Base-by-base conservation (phyloP, 2,797 vertebrate species). In the Tamandua tetradactyla region DNA sequence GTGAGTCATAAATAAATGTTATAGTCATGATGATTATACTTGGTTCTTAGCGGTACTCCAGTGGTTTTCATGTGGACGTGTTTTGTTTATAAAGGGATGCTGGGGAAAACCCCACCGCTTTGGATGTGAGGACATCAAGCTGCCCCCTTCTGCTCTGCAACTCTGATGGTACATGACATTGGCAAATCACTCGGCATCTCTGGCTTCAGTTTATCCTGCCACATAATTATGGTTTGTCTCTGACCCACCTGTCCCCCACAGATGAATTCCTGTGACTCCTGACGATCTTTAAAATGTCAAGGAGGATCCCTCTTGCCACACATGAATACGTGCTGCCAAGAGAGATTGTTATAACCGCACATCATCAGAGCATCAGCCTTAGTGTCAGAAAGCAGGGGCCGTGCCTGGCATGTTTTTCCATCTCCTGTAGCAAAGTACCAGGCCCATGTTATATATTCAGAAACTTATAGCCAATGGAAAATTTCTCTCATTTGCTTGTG, bases 291-390 rank as follows among this genome's bases (percentile, higher is more conserved):
- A 7, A 2, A 76, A 89, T 2, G 23, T 22, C 3, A 1, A 14
- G 30, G 47, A 27, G 44, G 35, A 17, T 44, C 47, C 55, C 2
- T 5, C 40, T 57, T n/a, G 17, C 7, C 35, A 1, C 1, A 9
- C 9, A 6, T 22, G 15, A 27, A 12, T 6, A 15, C 4, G 0
- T 11, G 20, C 5, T 59, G 13, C 8, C 8, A 11, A 61, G 44
- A 69, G 37, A 79, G 20, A 20, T 49, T 30, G 15, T 12, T 1
- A 25, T 2, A 27, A 6, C 12, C 14, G 5, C 18, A 6, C 7
- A 0, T 42, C 30, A 23, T 42, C 8, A 3, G 1, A 5, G 3
- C 9, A 10, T 27, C n/a, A 30, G 11, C 15, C 9, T 15, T 64
- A 1, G 0, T 35, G 17, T 12, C 30, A 14, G 25, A 55, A n/a